Conservation (phyloP, 2,113 vertebrate species). For the Prunella himalayana region DNA sequence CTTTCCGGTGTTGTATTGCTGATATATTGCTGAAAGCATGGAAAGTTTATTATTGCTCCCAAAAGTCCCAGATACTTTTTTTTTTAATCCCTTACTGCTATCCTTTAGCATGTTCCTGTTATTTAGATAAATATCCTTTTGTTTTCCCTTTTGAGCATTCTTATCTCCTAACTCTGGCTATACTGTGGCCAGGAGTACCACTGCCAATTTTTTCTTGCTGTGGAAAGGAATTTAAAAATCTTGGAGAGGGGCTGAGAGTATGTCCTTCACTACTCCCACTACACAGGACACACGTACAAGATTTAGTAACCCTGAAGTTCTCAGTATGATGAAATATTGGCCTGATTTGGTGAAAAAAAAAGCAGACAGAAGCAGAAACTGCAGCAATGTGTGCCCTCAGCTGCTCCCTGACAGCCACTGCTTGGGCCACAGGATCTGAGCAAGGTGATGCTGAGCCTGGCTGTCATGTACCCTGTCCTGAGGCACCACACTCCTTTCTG, state of each 20-base stretch:
- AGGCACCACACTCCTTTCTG: neutral
- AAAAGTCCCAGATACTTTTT: neutral
- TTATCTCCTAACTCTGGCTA: slow-evolving; percentile 24
- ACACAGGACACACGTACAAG: neutral
- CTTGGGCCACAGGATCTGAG: neutral
- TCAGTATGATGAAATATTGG: neutral
- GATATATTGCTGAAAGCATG: neutral
- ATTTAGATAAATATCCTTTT: slow-evolving; percentile 18
- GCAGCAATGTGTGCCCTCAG: neutral
- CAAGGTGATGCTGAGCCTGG: neutral
- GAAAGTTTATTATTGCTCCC: slow-evolving; percentile 30
- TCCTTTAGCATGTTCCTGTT: neutral
- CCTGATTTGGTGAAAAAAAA: neutral
- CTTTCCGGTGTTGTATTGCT: neutral
- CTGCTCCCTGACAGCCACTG: neutral
- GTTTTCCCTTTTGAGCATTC: slow-evolving; percentile 17
- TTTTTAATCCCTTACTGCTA: neutral
- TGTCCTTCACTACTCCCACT: neutral
- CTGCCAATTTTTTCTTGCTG: slow-evolving; percentile 1
- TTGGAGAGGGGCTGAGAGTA: neutral
- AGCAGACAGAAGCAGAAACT: neutral
- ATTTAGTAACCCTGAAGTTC: neutral
- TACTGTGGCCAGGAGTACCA: neutral
- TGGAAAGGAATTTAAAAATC: slow-evolving; percentile 14
- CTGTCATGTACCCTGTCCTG: neutral